Percentiles rank a stretch among this genome's conserved stretches.
Conservation (phyloP, 1,140 invertebrate genomes). For the Oncopeltus fasciatus region DNA sequence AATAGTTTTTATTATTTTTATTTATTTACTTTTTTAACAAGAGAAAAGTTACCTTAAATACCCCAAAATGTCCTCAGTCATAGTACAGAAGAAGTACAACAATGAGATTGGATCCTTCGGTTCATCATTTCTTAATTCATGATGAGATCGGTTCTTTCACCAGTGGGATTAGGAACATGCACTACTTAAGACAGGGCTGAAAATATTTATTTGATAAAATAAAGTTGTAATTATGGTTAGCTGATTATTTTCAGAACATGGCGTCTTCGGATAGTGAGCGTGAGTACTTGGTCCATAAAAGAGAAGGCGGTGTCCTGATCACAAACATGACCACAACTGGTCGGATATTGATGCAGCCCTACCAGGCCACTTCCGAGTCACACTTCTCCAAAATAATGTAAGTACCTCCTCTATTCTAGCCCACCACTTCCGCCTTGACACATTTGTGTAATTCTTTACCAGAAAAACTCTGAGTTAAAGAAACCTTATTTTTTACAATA, state of each 20-base stretch:
- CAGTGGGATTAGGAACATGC: background rate
- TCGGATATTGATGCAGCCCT: conserved; percentile 25
- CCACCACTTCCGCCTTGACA: background rate
- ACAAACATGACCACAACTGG: conserved; percentile 21
- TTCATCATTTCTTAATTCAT: no score
- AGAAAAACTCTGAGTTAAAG: background rate
- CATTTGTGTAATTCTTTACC: background rate
- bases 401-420: conserved; percentile 1
- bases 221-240: background rate
- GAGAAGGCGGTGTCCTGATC: conserved; percentile 18
- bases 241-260: conserved; percentile 19
- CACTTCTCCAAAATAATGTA: conserved; percentile 25
- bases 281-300: conserved; percentile 17
- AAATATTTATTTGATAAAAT: background rate
- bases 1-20: no score
- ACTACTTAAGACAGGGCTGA: background rate
- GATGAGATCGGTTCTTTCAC: no score
- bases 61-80: no score
- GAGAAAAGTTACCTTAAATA: no score
- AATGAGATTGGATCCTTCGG: no score
- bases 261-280: conserved; percentile 23
- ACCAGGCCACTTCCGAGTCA: conserved; percentile 26
- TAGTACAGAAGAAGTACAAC: no score
- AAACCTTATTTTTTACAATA: background rate
- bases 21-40: no score